These are phyloP conservation scores for Isaurus tuberculatus DNA, from an alignment of 92 coral and sea anemone species.

Conservation along the genomic window DNA sequence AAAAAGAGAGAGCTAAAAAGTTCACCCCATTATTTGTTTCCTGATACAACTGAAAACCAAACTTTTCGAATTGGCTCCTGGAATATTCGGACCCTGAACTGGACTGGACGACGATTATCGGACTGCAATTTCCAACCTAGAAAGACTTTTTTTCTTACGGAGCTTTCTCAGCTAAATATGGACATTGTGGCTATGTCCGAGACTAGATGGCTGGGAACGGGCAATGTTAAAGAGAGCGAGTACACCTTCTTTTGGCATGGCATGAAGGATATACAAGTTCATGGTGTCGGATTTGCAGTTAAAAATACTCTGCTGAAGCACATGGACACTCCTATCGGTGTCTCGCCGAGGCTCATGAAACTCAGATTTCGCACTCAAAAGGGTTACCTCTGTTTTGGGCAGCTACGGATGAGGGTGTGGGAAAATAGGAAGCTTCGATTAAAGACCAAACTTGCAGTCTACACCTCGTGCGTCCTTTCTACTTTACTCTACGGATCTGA, in stretches of 20 bases:
- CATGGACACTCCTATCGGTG: slow-evolving; percentile 13
- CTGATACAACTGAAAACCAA: too few relatives aligned
- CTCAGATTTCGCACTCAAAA: not conserved
- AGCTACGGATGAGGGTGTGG: too few relatives aligned
- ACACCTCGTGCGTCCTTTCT: too few relatives aligned
- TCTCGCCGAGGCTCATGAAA: not conserved
- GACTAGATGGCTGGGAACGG: too few relatives aligned
- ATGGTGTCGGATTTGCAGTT: not conserved
- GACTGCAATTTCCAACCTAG: not conserved
- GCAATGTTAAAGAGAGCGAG: not conserved
- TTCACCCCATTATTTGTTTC: not conserved
- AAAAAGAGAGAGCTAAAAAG: slow-evolving; percentile 5
- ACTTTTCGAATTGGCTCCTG: slow-evolving; percentile 10
- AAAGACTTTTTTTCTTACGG: not conserved
- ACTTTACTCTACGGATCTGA: too few relatives aligned
- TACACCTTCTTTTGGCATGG: slow-evolving; percentile 1
- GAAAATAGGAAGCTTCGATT: too few relatives aligned
- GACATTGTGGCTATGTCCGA: not conserved
- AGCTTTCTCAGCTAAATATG: not conserved
- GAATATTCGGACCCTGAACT: slow-evolving; percentile 2
- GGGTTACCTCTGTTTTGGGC: slow-evolving; percentile 4
- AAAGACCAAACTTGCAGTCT: too few relatives aligned
- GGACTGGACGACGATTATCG: not conserved
- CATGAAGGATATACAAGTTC: not conserved
- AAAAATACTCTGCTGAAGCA: not conserved